These are phyloP conservation scores for Artemia sinica DNA, from an alignment of 2,888 invertebrate genomes.

Conservation along the genomic window DNA sequence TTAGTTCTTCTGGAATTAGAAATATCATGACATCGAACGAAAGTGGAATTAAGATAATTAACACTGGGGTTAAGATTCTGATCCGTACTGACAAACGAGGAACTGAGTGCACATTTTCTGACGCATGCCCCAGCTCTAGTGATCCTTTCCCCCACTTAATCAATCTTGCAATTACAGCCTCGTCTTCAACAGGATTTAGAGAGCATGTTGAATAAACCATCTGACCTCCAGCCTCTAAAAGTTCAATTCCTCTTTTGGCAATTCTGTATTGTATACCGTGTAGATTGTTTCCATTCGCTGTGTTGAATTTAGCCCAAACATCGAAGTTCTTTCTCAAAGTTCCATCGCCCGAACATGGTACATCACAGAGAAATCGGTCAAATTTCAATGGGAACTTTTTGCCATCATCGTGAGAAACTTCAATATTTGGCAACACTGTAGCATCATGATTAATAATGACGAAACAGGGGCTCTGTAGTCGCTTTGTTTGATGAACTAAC, in stretches of 20 bases:
- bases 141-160: conserved; percentile 55
- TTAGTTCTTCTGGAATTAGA: conserved; percentile 62
- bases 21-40: conserved; percentile 64
- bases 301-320: conserved; percentile 92
- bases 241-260: conserved; percentile 67
- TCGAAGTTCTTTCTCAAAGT: conserved; percentile 93
- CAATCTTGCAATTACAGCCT: conserved; percentile 72
- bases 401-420: conserved; percentile 31
- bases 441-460: conserved; percentile 93
- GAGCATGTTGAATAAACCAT: conserved; percentile 97
- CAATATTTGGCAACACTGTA: conserved; percentile 62
- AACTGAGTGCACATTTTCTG: conserved; percentile 65
- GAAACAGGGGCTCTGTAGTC: conserved; percentile 81
- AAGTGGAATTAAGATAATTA: conserved; percentile 48
- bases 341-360: conserved; percentile 92
- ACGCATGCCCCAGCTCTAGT: too few relatives aligned
- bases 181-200: conserved; percentile 90
- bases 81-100: conserved; percentile 80
- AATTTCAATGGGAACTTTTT: conserved; percentile 43
- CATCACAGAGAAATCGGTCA: conserved; percentile 83
- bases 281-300: conserved; percentile 68
- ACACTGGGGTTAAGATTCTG: conserved; percentile 88
- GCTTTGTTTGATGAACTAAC: conserved; percentile 94
- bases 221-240: conserved; percentile 64
- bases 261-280: conserved; percentile 83